phyloP scores from a whole-genome alignment of 2,113 vertebrate genomes.

The Macroglossus sobrinus region DNA sequence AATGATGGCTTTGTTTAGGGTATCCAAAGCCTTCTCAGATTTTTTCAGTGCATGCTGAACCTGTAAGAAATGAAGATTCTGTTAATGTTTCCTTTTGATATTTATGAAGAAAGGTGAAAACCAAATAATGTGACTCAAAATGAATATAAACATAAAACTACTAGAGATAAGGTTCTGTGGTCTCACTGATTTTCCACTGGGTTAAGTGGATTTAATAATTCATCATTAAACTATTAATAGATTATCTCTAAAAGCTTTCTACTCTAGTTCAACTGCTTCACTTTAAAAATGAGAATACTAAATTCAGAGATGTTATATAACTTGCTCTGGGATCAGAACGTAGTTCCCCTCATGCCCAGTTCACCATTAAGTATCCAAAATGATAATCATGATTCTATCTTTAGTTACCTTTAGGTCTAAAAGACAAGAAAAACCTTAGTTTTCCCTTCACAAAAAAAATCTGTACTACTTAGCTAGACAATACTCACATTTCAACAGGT shows the following conservation, averaged over 20 bases:
- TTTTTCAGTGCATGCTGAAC: conserved; percentile 98
- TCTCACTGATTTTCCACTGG: neutral
- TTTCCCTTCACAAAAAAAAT: conserved; percentile 19
- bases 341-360: neutral
- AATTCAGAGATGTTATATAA: neutral
- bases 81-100: conserved; percentile 4
- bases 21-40: conserved; percentile 97
- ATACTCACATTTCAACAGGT: conserved; percentile 11
- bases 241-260: neutral
- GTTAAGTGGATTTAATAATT: neutral
- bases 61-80: conserved; percentile 76
- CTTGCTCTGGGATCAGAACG: neutral
- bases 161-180: neutral
- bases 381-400: conserved; percentile 11
- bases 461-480: neutral
- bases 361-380: neutral
- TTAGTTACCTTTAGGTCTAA: conserved; percentile 9
- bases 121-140: conserved; percentile 23
- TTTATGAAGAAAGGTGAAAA: conserved; percentile 22
- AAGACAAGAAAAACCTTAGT: neutral
- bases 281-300: conserved; percentile 12
- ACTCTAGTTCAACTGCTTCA: neutral
- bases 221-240: neutral
- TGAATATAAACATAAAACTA: neutral
- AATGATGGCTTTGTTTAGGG: conserved; percentile 95